Conservation (phyloP, 2,888 invertebrate genomes). For the Nomada ruficornis region DNA sequence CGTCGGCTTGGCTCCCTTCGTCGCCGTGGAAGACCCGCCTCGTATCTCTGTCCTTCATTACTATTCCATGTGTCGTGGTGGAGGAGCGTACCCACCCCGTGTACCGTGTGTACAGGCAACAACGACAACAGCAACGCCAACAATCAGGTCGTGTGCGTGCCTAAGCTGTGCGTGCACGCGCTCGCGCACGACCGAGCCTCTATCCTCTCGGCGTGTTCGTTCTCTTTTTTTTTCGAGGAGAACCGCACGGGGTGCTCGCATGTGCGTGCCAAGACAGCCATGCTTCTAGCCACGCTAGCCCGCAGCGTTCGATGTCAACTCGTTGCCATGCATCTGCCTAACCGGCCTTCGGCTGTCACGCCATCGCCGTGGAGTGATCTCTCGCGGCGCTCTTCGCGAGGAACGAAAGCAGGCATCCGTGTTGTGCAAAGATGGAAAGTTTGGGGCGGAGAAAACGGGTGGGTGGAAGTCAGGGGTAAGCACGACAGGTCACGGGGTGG, state of each 20-base stretch:
- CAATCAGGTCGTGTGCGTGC: slow-evolving; percentile 63
- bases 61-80: slow-evolving; percentile 74
- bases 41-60: slow-evolving; percentile 78
- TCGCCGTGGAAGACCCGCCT: slow-evolving; percentile 71
- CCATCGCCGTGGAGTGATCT: slow-evolving; percentile 56
- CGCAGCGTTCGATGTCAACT: slow-evolving; percentile 78
- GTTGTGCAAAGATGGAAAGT: not conserved
- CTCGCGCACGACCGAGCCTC: slow-evolving; percentile 66
- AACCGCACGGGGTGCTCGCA: slow-evolving; percentile 48
- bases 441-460: not conserved
- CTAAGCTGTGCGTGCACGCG: slow-evolving; percentile 62
- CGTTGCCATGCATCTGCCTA: slow-evolving; percentile 77
- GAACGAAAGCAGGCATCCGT: not conserved
- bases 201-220: slow-evolving; percentile 18
- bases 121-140: slow-evolving; percentile 24
- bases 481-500: not conserved
- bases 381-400: slow-evolving; percentile 1
- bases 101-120: slow-evolving; percentile 5
- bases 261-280: slow-evolving; percentile 59
- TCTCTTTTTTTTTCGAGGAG: slow-evolving; percentile 38
- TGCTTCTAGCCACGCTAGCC: slow-evolving; percentile 72
- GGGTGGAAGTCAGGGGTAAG: not conserved
- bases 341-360: slow-evolving; percentile 74
- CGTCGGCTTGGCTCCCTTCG: slow-evolving; percentile 69
- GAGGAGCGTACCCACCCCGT: slow-evolving; percentile 23